Evolutionary conservation across 2,797 vertebrate species (phyloP).

Genomic region (Cottoperca gobio): DNA sequence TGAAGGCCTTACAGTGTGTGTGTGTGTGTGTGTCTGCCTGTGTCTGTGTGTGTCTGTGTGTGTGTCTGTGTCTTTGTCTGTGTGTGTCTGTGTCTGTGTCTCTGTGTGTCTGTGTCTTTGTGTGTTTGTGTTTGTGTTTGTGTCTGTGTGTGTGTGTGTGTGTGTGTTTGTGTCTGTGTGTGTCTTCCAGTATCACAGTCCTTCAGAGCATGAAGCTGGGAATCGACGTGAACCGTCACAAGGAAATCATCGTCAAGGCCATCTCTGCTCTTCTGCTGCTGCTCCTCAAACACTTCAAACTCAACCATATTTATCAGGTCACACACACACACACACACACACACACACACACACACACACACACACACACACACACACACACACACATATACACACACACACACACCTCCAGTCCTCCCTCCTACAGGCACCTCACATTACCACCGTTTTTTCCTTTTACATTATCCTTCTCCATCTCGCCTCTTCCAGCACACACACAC

Average conservation of each 20-base stretch:
- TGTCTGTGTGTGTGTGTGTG: conserved; percentile 37
- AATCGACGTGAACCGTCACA: conserved; percentile 97
- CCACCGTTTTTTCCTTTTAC: not conserved
- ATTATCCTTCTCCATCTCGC: conserved; percentile 1
- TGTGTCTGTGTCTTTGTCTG: conserved; percentile 31
- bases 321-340: conserved; percentile 18
- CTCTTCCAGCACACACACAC: not conserved
- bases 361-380: conserved; percentile 23
- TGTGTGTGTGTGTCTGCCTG: conserved; percentile 12
- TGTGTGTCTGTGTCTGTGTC: conserved; percentile 15
- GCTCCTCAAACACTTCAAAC: conserved; percentile 97
- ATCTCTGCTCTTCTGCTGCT: conserved; percentile 93
- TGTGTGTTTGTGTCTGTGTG: conserved; percentile 25
- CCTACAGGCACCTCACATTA: not conserved
- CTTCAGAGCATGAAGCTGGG: conserved; percentile 99
- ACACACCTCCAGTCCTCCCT: not conserved
- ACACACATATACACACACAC: conserved; percentile 14
- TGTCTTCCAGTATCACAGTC: conserved; percentile 90
- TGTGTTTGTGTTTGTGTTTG: conserved; percentile 9
- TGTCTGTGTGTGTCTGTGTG: conserved; percentile 35
- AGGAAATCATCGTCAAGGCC: conserved; percentile 98
- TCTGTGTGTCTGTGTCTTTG: conserved; percentile 37
- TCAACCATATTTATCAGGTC: conserved; percentile 97
- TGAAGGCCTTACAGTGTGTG: conserved; percentile 1
- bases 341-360: not conserved